Conservation (phyloP, 2,113 vertebrate genomes). For the Corythaeola cristata region DNA sequence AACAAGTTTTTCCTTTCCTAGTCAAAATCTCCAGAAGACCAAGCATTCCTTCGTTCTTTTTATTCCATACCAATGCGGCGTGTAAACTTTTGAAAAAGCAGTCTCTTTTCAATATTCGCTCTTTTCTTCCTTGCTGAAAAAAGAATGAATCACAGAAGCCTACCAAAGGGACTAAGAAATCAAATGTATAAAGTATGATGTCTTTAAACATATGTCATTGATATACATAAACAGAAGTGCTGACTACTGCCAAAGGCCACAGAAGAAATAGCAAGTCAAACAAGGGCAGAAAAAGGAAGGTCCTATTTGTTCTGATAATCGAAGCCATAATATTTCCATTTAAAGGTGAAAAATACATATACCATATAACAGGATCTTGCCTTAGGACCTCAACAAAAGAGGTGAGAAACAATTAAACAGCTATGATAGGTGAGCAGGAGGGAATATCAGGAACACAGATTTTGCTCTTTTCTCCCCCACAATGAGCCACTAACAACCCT, state of each 20-base stretch:
- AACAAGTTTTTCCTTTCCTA: slow-evolving; percentile 3
- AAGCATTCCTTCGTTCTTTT: neutral
- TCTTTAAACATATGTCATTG: neutral
- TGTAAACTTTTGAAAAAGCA: neutral
- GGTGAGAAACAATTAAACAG: neutral
- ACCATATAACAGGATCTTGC: neutral
- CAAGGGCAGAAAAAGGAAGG: slow-evolving; percentile 15
- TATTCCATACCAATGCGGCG: neutral
- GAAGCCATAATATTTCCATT: neutral
- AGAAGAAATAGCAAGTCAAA: slow-evolving; percentile 10
- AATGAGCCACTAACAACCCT: neutral
- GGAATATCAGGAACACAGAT: neutral
- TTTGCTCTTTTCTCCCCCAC: neutral
- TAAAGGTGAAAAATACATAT: neutral
- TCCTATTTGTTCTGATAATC: slow-evolving; percentile 11
- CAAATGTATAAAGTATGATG: neutral
- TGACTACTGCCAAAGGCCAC: slow-evolving; percentile 8
- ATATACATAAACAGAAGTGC: neutral
- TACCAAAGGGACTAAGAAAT: neutral
- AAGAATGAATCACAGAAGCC: neutral
- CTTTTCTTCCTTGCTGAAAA: neutral
- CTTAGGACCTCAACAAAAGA: neutral
- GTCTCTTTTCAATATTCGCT: neutral
- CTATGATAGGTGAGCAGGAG: neutral
- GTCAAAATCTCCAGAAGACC: neutral